These are phyloP conservation scores for Ochropacha duplaris DNA, from an alignment of 2,888 invertebrate genomes.

Conservation along the genomic window DNA sequence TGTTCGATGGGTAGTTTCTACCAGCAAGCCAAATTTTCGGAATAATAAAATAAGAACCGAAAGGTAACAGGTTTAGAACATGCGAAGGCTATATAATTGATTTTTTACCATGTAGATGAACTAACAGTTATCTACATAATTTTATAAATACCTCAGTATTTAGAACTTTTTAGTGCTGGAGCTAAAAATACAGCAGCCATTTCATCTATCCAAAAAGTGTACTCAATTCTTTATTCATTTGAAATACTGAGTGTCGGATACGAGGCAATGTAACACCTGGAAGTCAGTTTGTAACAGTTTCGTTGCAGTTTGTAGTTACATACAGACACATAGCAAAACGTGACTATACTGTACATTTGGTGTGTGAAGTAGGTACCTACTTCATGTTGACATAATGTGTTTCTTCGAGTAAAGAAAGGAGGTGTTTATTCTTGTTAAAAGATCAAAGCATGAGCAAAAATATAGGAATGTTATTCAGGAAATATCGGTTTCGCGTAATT, in stretches of 20 bases:
- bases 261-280: neutral
- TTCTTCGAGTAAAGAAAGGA: neutral
- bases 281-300: neutral
- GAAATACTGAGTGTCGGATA: neutral
- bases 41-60: no score
- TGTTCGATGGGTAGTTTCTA: no score
- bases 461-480: neutral
- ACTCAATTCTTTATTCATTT: neutral
- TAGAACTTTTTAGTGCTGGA: no score
- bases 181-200: neutral
- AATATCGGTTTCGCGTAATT: neutral
- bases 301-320: neutral
- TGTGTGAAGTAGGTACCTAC: neutral
- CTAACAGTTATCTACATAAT: no score
- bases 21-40: no score
- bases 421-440: neutral
- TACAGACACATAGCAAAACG: neutral
- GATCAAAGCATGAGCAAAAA: neutral
- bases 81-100: no score
- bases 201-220: neutral
- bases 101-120: no score
- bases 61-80: no score
- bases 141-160: no score
- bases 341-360: neutral
- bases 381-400: neutral